A percentile compares a stretch with the other conserved stretches of the same genome.
Conservation (phyloP, 2,888 invertebrate species). For the Tiliacea citrago region DNA sequence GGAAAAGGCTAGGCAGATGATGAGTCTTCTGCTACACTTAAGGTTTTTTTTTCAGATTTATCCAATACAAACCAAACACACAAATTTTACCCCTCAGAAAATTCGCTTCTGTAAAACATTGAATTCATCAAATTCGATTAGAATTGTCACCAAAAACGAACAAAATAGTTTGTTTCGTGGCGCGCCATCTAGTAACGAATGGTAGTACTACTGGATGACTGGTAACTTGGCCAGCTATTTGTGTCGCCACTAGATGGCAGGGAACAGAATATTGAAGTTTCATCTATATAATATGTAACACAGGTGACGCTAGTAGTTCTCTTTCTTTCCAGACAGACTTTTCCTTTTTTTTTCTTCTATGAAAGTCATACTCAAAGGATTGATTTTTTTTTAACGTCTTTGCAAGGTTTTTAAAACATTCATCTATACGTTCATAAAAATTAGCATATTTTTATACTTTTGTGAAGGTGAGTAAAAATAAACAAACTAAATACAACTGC, state of each 20-base stretch:
- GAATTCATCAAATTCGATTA: not conserved
- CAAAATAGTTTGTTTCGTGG: not conserved
- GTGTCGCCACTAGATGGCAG: slow-evolving; percentile 31
- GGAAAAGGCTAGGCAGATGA: too few relatives aligned
- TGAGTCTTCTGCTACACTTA: not conserved
- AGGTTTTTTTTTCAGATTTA: not conserved
- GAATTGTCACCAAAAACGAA: not conserved
- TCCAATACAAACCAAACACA: not conserved
- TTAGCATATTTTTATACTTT: too few relatives aligned
- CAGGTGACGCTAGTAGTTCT: slow-evolving; percentile 50
- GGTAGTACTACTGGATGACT: not conserved
- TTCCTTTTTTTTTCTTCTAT: not conserved
- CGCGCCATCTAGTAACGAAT: slow-evolving; percentile 32
- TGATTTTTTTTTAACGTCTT: not conserved
- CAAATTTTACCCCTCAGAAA: not conserved
- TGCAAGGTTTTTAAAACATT: not conserved
- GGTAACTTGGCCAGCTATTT: not conserved
- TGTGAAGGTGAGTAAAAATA: not conserved
- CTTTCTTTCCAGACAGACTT: not conserved
- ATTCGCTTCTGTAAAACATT: not conserved
- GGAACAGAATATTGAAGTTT: not conserved
- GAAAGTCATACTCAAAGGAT: not conserved
- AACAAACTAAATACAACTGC: not conserved
- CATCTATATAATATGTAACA: not conserved
- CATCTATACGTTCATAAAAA: too few relatives aligned